These are phyloP conservation scores for Synanceia verrucosa DNA, from an alignment of 2,797 vertebrate genomes.

Conservation along the genomic window DNA sequence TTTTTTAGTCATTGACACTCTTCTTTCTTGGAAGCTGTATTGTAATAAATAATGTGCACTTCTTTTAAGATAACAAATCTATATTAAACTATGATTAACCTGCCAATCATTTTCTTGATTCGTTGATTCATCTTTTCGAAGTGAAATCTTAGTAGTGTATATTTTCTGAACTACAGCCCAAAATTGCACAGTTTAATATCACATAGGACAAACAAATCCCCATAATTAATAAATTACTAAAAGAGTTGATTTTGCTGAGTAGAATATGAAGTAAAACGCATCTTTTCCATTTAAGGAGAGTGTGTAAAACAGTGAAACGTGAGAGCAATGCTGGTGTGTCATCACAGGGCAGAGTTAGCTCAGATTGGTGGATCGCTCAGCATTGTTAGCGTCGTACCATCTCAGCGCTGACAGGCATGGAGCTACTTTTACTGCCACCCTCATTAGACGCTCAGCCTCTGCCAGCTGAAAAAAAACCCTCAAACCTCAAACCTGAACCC, in stretches of 20 bases:
- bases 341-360: conserved; percentile 11
- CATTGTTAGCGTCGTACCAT: conserved; percentile 60
- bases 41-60: background rate
- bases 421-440: conserved; percentile 66
- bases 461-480: conserved; percentile 53
- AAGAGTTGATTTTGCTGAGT: background rate
- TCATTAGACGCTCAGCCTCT: conserved; percentile 56
- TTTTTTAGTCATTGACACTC: background rate
- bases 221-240: background rate
- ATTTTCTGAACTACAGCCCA: background rate
- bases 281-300: background rate
- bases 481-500: conserved; percentile 61
- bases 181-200: background rate
- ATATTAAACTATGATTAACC: background rate
- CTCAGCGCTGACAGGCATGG: conserved; percentile 67
- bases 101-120: too few species aligned
- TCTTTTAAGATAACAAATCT: background rate
- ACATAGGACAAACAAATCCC: background rate
- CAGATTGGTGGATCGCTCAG: conserved; percentile 18
- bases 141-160: background rate
- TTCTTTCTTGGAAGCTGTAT: background rate
- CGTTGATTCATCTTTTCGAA: too few species aligned
- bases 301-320: background rate
- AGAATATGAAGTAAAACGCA: background rate
- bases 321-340: conserved; percentile 6